Evolutionary conservation across 2,797 vertebrate species (phyloP).

Genomic region (Podargus strigoides): DNA sequence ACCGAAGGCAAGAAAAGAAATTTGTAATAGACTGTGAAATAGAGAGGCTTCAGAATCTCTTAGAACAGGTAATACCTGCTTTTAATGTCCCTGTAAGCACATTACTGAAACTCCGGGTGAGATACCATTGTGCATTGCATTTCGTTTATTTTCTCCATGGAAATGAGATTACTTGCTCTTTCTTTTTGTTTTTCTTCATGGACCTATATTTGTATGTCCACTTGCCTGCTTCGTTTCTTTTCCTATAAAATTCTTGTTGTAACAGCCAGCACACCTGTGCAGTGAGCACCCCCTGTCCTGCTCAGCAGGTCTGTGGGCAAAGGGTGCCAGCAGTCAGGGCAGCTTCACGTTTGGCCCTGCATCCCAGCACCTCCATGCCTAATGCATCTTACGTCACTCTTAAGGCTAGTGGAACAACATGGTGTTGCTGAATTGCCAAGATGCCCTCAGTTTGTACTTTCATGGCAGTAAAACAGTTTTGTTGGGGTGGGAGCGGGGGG

Average conservation of each 20-base stretch:
- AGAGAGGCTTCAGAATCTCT: slow-evolving; percentile 90
- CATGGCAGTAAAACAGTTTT: neutral
- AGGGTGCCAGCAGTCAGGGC: neutral
- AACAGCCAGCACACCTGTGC: neutral
- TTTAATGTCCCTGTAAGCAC: slow-evolving; percentile 16
- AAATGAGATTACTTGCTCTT: neutral
- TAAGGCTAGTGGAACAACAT: neutral
- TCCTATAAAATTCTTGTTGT: neutral
- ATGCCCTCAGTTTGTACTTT: neutral
- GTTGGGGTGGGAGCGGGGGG: too few species aligned
- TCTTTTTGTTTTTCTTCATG: neutral
- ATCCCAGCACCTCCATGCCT: neutral
- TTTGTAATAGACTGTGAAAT: slow-evolving; percentile 97
- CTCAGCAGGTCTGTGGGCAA: rapidly evolving
- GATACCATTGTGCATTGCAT: neutral
- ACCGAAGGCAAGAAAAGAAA: slow-evolving; percentile 93
- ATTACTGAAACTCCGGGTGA: neutral
- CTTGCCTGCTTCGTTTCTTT: neutral
- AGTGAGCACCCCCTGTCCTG: neutral
- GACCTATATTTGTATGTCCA: neutral
- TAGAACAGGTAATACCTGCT: slow-evolving; percentile 89
- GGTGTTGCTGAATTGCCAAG: neutral
- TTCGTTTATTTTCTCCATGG: neutral
- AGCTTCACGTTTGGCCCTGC: neutral
- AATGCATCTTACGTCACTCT: neutral